phyloP scores from a whole-genome alignment of 2,888 invertebrate genomes.

The Chrysolina americana region DNA sequence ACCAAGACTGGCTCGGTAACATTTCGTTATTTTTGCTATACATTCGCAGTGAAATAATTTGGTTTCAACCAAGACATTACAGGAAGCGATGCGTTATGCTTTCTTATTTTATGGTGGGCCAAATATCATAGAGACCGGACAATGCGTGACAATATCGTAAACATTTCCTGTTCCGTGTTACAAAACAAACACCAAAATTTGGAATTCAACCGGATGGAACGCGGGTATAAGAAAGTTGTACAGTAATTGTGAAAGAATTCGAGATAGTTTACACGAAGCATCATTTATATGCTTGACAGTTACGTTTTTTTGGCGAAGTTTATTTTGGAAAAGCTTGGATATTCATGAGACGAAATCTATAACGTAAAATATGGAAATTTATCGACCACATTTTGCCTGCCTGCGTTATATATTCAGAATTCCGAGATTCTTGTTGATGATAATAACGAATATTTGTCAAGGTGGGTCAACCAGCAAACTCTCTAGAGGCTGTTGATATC shows the following conservation, averaged over 20 bases:
- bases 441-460: no score
- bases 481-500: no score
- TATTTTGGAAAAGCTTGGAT: no score
- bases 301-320: no score
- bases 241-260: background rate
- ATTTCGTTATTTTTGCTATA: constrained; percentile 7
- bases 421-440: no score
- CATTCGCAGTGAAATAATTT: background rate
- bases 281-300: no score
- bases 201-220: background rate
- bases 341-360: no score
- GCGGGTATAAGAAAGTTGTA: background rate
- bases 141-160: background rate
- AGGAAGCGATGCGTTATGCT: background rate
- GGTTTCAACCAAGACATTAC: background rate
- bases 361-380: no score
- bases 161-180: constrained; percentile 5
- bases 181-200: constrained; percentile 4
- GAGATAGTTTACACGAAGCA: background rate
- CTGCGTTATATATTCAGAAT: no score
- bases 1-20: constrained; percentile 27
- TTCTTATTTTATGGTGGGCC: constrained; percentile 11
- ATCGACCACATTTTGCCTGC: no score
- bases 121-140: constrained; percentile 5
- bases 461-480: no score